Evolutionary conservation across 2,797 vertebrate genomes (phyloP), one percentile per base, ranked within the genome.

Genomic region (Peromyscus aztecus): DNA sequence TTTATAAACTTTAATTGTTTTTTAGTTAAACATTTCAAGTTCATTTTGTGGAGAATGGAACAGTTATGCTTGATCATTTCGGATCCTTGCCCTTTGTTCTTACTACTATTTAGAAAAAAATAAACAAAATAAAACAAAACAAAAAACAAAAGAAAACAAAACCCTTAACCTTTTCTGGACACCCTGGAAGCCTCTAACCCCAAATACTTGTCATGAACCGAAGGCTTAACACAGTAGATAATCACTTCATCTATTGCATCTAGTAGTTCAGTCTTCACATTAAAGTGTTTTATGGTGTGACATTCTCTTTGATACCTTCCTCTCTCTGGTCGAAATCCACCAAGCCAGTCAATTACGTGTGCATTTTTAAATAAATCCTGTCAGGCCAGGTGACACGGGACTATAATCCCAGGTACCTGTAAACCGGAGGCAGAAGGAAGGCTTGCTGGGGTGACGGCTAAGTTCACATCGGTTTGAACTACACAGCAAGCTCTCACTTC

Each of bases 171-270:
- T 98, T 92, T 98, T 94, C 86, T 95, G 94, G 9, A 95, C 92
- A 90, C 82, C 96, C 87, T 63, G 61, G 78, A 98, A 95, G 90
- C 67, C 75, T 98, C 61, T 98, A 95, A 83, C 0, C 55, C n/a
- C 46, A 96, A 98, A 95, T 96, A 76, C 90, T 98, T 98, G 98
- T 98, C 43, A 91, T 83, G 88, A 98, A 97, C 84, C 78, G 85
- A 98, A 98, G 98, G 71, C 71, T 97, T 98, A 97, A 97, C 23
- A 2, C 94, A 95, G 95, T 98, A 97, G 97, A 97, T 98, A 98
- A 98, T 98, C 96, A 95, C 97, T 98, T 98, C 95, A 97, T 98
- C 90, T 97, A 49, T 98, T 76, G 95, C 97, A 92, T 73, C 86
- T 96, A 40, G 7, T 96, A 93, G 89, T 94, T 98, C 75, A 91